Evolutionary conservation across 2,113 vertebrate genomes (phyloP).

Genomic region (Morone chrysops): DNA sequence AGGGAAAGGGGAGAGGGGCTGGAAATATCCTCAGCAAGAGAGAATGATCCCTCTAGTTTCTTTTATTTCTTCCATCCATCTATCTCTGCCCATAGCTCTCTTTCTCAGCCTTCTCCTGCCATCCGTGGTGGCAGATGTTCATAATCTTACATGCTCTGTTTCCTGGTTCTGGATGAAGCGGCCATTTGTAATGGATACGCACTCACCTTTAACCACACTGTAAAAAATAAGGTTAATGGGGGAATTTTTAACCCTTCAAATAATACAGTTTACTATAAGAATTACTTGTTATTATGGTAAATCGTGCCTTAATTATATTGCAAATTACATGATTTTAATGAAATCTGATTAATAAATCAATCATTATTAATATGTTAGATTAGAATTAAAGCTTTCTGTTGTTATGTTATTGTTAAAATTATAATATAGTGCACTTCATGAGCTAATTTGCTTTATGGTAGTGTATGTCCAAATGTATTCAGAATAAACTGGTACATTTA

Average conservation of each 20-base stretch:
- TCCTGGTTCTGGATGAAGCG: constrained; percentile 29
- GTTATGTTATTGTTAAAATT: neutral
- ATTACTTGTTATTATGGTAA: too few relatives aligned
- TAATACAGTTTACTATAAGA: neutral
- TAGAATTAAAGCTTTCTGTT: neutral
- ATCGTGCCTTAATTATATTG: too few relatives aligned
- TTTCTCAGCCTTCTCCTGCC: neutral
- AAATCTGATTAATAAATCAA: constrained; percentile 1
- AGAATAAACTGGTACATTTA: neutral
- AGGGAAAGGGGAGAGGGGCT: constrained; percentile 33
- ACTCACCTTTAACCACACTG: constrained; percentile 40
- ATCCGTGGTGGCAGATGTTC: constrained; percentile 11
- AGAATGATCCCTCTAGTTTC: constrained; percentile 49
- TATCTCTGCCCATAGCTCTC: constrained; percentile 32
- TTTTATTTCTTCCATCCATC: constrained; percentile 61
- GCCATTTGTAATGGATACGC: constrained; percentile 44
- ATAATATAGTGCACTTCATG: neutral
- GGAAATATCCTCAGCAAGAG: constrained; percentile 36
- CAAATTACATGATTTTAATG: too few relatives aligned
- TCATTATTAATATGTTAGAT: neutral
- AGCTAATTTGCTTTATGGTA: neutral
- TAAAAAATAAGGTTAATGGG: neutral
- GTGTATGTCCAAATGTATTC: neutral
- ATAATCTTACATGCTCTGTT: constrained; percentile 30
- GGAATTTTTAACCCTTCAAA: neutral